These are phyloP conservation scores for Anagrus nilaparvatae DNA, from an alignment of 1,140 invertebrate genomes.

Conservation along the genomic window DNA sequence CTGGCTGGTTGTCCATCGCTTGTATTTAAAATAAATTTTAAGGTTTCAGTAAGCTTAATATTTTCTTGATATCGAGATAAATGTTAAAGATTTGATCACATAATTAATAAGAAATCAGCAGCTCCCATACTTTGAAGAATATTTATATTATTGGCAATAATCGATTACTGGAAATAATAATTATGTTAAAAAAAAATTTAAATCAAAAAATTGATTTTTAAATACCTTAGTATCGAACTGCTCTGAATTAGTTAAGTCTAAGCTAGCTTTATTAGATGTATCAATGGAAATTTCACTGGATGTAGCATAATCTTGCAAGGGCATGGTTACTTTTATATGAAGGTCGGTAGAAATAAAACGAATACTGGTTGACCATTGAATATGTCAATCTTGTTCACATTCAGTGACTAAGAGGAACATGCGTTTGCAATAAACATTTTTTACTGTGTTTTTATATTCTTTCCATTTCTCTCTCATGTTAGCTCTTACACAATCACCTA, in stretches of 20 bases:
- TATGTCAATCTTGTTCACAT: constrained; percentile 39
- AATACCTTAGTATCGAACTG: constrained; percentile 32
- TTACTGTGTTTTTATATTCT: constrained; percentile 26
- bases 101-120: constrained; percentile 67
- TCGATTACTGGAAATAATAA: constrained; percentile 35
- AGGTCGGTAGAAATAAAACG: constrained; percentile 46
- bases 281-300: constrained; percentile 24
- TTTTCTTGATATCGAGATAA: constrained; percentile 62
- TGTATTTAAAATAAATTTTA: constrained; percentile 66
- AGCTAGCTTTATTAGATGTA: constrained; percentile 23
- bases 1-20: constrained; percentile 47
- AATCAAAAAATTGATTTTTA: neutral
- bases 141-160: constrained; percentile 42
- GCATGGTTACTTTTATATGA: constrained; percentile 51
- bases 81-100: constrained; percentile 65
- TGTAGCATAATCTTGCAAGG: constrained; percentile 44
- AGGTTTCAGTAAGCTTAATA: constrained; percentile 59
- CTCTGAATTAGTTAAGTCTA: constrained; percentile 23
- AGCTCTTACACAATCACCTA: constrained; percentile 20
- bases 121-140: constrained; percentile 61
- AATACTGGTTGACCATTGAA: constrained; percentile 47
- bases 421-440: constrained; percentile 26
- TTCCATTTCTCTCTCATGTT: constrained; percentile 21
- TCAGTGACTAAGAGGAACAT: constrained; percentile 31
- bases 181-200: constrained; percentile 3